phyloP scores from a whole-genome alignment of 1,140 invertebrate species.

The Apis laboriosa region DNA sequence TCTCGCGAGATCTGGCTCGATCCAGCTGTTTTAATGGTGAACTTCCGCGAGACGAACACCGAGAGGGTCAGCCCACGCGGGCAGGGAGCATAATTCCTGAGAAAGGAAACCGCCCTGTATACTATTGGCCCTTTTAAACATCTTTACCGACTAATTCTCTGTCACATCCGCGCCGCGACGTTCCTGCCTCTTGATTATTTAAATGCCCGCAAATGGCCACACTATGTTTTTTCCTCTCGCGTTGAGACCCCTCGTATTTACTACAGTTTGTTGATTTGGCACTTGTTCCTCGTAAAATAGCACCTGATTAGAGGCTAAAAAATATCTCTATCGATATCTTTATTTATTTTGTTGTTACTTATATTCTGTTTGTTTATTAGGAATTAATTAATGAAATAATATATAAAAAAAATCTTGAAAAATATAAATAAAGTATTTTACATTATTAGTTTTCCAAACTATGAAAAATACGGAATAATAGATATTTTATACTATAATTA shows the following conservation, averaged over 20 bases:
- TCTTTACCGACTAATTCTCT: constrained; percentile 39
- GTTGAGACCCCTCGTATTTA: background rate
- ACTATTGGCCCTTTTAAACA: constrained; percentile 51
- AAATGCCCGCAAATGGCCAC: background rate
- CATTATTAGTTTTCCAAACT: too few species aligned
- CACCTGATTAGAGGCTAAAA: background rate
- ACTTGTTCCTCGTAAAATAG: background rate
- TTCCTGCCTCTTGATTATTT: constrained; percentile 22
- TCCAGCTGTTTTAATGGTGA: constrained; percentile 62
- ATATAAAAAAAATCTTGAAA: too few species aligned
- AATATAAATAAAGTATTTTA: too few species aligned
- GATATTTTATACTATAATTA: too few species aligned
- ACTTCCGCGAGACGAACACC: constrained; percentile 62
- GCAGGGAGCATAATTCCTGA: constrained; percentile 51
- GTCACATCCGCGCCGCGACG: constrained; percentile 6
- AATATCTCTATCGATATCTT: background rate
- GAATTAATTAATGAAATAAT: too few species aligned
- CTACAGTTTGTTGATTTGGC: background rate
- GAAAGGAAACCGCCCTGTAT: constrained; percentile 58
- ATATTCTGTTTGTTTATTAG: too few species aligned
- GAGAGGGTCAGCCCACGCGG: constrained; percentile 60
- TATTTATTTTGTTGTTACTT: too few species aligned
- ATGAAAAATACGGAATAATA: too few species aligned
- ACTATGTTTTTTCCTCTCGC: background rate
- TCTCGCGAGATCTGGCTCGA: constrained; percentile 52